phyloP scores from a whole-genome alignment of 2,888 invertebrate species.

The Zygaena filipendulae region DNA sequence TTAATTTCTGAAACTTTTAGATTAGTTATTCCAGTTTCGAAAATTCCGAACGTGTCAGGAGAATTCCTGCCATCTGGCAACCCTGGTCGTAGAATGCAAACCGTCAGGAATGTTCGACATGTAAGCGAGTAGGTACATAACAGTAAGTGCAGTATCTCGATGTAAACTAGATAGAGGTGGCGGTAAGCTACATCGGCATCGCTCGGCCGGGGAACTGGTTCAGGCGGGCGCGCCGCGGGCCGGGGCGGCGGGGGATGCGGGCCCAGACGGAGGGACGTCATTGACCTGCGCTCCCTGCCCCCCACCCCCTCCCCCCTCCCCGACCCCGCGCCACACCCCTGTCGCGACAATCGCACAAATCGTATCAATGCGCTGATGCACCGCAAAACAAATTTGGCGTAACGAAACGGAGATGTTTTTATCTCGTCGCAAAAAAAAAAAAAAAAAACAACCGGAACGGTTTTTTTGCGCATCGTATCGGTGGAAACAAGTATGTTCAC shows the following conservation, averaged over 20 bases:
- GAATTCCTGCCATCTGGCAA: no score
- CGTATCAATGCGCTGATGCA: constrained; percentile 51
- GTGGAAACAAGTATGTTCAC: no score
- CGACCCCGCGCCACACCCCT: constrained; percentile 23
- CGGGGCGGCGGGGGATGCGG: constrained; percentile 29
- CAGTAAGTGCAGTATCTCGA: constrained; percentile 22
- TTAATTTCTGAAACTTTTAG: no score
- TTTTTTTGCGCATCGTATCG: no score
- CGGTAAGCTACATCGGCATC: constrained; percentile 45
- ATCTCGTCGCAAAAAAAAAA: constrained; percentile 18
- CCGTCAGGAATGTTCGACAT: constrained; percentile 42
- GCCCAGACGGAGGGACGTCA: constrained; percentile 61
- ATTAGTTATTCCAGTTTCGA: no score
- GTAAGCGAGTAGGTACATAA: constrained; percentile 40
- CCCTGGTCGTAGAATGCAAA: constrained; percentile 28
- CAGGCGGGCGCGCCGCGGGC: constrained; percentile 23
- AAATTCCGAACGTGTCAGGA: no score
- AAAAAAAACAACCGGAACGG: constrained; percentile 20
- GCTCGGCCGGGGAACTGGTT: constrained; percentile 34
- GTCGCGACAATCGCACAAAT: constrained; percentile 44
- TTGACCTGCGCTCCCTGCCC: constrained; percentile 53
- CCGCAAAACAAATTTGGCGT: constrained; percentile 52
- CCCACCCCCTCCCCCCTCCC: no score
- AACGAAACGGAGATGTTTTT: constrained; percentile 38
- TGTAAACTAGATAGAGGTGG: constrained; percentile 54